These are phyloP conservation scores for Endomychus coccineus DNA, from an alignment of 2,888 invertebrate genomes.

Conservation along the genomic window DNA sequence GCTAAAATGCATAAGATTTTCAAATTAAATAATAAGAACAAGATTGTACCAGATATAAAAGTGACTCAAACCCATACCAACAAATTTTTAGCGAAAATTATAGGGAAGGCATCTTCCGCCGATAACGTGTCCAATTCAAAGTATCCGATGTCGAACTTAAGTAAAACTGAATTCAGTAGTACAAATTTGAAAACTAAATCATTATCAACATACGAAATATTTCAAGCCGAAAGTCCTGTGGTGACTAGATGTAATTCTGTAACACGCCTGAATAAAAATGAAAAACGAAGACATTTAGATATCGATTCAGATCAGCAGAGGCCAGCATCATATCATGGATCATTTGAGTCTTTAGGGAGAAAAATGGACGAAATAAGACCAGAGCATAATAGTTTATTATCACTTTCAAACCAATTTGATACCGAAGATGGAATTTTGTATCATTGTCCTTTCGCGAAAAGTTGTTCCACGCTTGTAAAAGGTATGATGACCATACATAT, in stretches of 20 bases:
- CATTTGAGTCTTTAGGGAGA: slow-evolving; percentile 33
- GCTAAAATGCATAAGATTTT: slow-evolving; percentile 46
- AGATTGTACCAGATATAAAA: slow-evolving; percentile 37
- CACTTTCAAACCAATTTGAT: slow-evolving; percentile 8
- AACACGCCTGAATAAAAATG: slow-evolving; percentile 25
- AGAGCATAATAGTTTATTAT: slow-evolving; percentile 10
- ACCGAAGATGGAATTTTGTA: slow-evolving; percentile 25
- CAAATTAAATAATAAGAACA: slow-evolving; percentile 38
- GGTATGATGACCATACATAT: slow-evolving; percentile 19
- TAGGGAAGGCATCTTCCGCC: slow-evolving; percentile 46
- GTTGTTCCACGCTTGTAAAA: slow-evolving; percentile 30
- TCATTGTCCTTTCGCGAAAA: slow-evolving; percentile 33
- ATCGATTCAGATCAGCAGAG: slow-evolving; percentile 22
- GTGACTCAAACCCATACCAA: slow-evolving; percentile 40
- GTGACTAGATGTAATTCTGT: slow-evolving; percentile 33
- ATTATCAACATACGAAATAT: slow-evolving; percentile 46
- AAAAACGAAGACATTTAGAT: slow-evolving; percentile 21
- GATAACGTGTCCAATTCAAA: slow-evolving; percentile 42
- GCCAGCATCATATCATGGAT: slow-evolving; percentile 35
- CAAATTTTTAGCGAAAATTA: slow-evolving; percentile 46
- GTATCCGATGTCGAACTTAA: slow-evolving; percentile 18
- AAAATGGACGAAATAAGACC: slow-evolving; percentile 16
- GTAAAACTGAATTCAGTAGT: slow-evolving; percentile 19
- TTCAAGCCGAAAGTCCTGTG: slow-evolving; percentile 30
- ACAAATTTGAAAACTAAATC: slow-evolving; percentile 41